Percentiles rank a stretch among this genome's conserved stretches.
phyloP scores from a whole-genome alignment of 2,797 vertebrate genomes.

The Notolabrus celidotus region DNA sequence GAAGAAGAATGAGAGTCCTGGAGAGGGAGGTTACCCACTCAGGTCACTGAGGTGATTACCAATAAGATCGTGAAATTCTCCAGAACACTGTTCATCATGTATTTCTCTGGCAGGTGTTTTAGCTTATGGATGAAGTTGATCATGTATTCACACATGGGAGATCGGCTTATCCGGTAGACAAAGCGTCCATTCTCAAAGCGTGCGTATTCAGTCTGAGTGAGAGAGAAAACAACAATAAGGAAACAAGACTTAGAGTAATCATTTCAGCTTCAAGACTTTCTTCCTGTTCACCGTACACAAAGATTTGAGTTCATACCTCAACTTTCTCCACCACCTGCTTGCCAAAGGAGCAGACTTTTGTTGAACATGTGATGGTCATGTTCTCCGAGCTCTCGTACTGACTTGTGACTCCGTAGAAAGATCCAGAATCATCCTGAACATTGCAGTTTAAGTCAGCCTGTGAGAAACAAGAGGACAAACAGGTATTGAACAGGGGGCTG shows the following conservation, averaged over 20 bases:
- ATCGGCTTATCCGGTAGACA: conserved; percentile 98
- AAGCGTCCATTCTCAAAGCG: conserved; percentile 98
- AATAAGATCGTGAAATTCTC: conserved; percentile 99
- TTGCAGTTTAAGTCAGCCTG: conserved; percentile 99
- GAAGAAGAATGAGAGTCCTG: conserved; percentile 39
- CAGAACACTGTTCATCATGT: conserved; percentile 99
- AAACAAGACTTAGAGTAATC: background rate
- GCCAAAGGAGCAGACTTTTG: conserved; percentile 99
- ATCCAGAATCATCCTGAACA: conserved; percentile 95
- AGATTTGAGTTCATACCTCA: conserved; percentile 87
- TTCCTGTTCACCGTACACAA: background rate
- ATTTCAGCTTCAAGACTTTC: background rate
- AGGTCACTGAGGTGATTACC: conserved; percentile 84
- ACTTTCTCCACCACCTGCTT: conserved; percentile 99
- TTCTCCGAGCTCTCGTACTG: conserved; percentile 99
- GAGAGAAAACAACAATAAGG: conserved; percentile 4
- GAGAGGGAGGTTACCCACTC: conserved; percentile 40
- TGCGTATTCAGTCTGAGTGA: conserved; percentile 94
- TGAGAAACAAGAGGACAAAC: background rate
- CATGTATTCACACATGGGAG: conserved; percentile 99
- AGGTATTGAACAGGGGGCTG: background rate
- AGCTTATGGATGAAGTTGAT: conserved; percentile 99
- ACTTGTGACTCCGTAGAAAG: conserved; percentile 97
- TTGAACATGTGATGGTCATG: conserved; percentile 99
- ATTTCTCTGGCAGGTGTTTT: conserved; percentile 99